Evolutionary conservation across 2,113 vertebrate genomes (phyloP).

Genomic region (Salvelinus fontinalis): DNA sequence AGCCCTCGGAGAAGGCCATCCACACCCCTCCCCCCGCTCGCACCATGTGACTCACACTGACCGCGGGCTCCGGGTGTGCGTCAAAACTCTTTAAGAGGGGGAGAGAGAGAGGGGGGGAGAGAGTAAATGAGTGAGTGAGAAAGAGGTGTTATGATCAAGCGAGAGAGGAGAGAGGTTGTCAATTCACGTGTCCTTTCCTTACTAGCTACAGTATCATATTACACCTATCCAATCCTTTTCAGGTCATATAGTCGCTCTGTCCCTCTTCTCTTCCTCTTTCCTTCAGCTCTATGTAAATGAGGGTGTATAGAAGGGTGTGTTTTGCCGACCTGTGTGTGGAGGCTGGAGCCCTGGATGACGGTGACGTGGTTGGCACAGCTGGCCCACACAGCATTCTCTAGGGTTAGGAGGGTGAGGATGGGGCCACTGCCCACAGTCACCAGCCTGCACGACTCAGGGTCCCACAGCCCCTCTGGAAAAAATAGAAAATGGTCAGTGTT

Average conservation of each 20-base stretch:
- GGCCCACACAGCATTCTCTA: slow-evolving; percentile 75
- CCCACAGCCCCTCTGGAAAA: slow-evolving; percentile 66
- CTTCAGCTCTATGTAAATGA: too few relatives aligned
- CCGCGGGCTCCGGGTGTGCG: slow-evolving; percentile 72
- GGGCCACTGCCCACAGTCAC: slow-evolving; percentile 67
- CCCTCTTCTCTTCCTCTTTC: not conserved
- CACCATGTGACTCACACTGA: slow-evolving; percentile 80
- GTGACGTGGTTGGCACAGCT: slow-evolving; percentile 71
- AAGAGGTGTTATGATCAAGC: not conserved
- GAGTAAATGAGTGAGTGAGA: not conserved
- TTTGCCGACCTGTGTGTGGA: slow-evolving; percentile 69
- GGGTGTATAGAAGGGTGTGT: too few relatives aligned
- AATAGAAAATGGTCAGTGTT: slow-evolving; percentile 5
- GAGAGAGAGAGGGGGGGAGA: slow-evolving; percentile 6
- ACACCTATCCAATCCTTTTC: too few relatives aligned
- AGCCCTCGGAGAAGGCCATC: slow-evolving; percentile 84
- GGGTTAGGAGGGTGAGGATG: slow-evolving; percentile 67
- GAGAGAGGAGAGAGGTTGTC: not conserved
- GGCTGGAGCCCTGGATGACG: slow-evolving; percentile 64
- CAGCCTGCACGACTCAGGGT: slow-evolving; percentile 62
- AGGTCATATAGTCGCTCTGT: too few relatives aligned
- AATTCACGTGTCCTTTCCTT: not conserved
- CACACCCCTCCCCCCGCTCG: slow-evolving; percentile 83
- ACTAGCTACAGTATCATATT: too few relatives aligned
- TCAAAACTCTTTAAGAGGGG: slow-evolving; percentile 76